Base-by-base conservation (phyloP, 2,888 invertebrate species). In the Acleris holmiana region DNA sequence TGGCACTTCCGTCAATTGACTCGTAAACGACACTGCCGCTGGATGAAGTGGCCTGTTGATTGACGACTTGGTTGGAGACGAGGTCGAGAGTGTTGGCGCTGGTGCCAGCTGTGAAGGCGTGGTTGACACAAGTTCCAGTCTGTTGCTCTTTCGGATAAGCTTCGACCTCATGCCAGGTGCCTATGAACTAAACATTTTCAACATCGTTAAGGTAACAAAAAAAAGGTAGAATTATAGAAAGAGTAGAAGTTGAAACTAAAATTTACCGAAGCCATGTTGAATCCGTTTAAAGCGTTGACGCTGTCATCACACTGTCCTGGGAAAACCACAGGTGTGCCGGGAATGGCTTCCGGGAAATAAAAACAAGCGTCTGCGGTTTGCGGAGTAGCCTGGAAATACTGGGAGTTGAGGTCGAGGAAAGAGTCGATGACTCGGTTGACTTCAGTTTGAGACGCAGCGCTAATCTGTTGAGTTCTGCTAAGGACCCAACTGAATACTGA, bases 121-220 rank as follows among this genome's bases (percentile, higher is more conserved):
- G 64, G 48, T 64, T 58, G 19, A 64, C 58, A 19, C 64, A 64
- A 17, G 58, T 93, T 13, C 89, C 93, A 10, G 64, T 48, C 80
- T 94, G 91, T 73, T 93, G 93, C 29, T 94, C 67, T 10, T 93
- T 89, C 71, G 93, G 93, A 64, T 71, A 71, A 17, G 68, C 67
- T 19, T 62, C 67, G 18, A 88, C 88, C 79, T 94, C 94, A 76
- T 93, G 94, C 94, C 94, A 94, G 75, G 87, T 89, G 21, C 94
- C 94, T 66, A 89, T 70, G 73, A 91, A 93, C 93, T 93, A 78
- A 53, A 77, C n/a, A n/a, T n/a, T n/a, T n/a, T n/a, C n/a, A n/a
- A n/a, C n/a, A n/a, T n/a, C n/a, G n/a, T n/a, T n/a, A n/a, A n/a
- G n/a, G n/a, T n/a, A n/a, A n/a, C n/a, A n/a, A n/a, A n/a, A n/a